Evolutionary conservation across 2,888 invertebrate genomes (phyloP).

Genomic region (Sipha maydis): DNA sequence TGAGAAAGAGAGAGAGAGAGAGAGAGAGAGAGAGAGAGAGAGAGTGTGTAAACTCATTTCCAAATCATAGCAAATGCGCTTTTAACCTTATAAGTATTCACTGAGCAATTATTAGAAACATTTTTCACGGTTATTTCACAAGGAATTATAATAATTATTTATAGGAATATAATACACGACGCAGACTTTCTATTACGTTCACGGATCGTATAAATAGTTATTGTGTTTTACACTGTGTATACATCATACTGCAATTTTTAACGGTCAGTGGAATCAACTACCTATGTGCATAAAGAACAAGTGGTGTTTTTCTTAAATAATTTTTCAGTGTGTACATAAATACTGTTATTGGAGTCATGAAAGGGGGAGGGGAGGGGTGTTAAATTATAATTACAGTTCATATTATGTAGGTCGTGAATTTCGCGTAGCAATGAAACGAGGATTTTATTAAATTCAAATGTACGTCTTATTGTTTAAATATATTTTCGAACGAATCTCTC

Average conservation of each 20-base stretch:
- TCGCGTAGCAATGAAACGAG: neutral
- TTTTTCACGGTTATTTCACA: neutral
- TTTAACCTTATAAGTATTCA: neutral
- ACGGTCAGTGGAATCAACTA: neutral
- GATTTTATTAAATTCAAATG: neutral
- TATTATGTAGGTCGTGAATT: neutral
- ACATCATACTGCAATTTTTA: neutral
- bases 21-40: neutral
- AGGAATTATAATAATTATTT: neutral
- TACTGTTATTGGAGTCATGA: too few species aligned
- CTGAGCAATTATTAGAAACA: neutral
- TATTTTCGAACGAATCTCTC: neutral
- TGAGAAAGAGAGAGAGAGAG: too few species aligned
- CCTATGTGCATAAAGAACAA: too few species aligned
- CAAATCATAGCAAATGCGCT: neutral
- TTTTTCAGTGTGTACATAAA: too few species aligned
- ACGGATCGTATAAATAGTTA: neutral
- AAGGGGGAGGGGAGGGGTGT: too few species aligned
- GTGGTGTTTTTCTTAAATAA: too few species aligned
- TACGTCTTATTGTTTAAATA: neutral
- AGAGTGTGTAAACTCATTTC: neutral
- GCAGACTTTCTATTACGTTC: neutral
- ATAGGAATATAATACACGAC: neutral
- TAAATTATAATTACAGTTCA: neutral
- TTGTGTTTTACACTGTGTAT: neutral